Evolutionary conservation across 2,113 vertebrate species (phyloP).

Genomic region (Actenoides hombroni): DNA sequence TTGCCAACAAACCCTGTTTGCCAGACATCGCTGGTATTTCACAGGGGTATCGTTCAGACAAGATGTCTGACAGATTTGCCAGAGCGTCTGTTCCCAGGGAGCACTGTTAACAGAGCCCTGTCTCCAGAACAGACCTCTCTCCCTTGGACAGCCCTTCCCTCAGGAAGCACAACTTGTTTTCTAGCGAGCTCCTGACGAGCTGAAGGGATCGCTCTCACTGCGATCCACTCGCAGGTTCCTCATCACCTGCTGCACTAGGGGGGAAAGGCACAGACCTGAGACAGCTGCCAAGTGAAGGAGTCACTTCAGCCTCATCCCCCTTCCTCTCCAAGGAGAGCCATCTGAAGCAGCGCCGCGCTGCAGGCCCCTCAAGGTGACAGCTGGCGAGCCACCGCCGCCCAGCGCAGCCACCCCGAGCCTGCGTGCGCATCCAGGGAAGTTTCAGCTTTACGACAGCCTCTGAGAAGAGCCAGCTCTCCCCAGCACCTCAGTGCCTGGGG

Average conservation of each 20-base stretch:
- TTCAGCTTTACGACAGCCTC: not conserved
- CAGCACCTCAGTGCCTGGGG: not conserved
- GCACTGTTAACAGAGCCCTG: not conserved
- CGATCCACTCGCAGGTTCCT: not conserved
- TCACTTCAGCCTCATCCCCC: not conserved
- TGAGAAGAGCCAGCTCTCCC: not conserved
- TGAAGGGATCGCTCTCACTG: not conserved
- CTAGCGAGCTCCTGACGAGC: not conserved
- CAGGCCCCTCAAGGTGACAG: constrained; percentile 1
- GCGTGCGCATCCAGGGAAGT: not conserved
- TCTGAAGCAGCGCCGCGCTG: not conserved
- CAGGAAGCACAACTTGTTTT: not conserved
- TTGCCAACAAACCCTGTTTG: not conserved
- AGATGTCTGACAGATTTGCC: constrained; percentile 7
- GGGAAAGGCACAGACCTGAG: not conserved
- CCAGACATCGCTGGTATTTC: constrained; percentile 32
- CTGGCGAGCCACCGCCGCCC: not conserved
- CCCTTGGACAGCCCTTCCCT: not conserved
- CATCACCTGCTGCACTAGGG: not conserved
- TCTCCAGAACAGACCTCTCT: not conserved
- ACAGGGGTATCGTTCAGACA: not conserved
- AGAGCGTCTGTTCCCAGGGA: not conserved
- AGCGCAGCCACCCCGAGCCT: not conserved
- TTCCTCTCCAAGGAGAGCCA: not conserved
- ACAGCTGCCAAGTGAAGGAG: not conserved